phyloP scores from a whole-genome alignment of 1,140 invertebrate species.

The Homarus americanus region DNA sequence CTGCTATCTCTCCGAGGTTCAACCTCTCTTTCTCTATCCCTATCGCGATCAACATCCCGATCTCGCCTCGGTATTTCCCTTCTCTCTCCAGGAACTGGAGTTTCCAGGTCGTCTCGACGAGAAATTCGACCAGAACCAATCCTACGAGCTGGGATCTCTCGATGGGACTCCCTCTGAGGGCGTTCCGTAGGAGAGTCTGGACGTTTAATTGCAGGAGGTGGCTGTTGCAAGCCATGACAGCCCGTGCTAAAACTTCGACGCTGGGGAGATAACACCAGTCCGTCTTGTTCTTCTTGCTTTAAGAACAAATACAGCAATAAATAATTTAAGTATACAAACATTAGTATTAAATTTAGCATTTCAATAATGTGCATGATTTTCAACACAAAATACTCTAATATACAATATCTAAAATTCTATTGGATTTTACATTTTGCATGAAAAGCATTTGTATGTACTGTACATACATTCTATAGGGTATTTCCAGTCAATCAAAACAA shows the following conservation, averaged over 20 bases:
- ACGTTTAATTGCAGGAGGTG: conserved; percentile 49
- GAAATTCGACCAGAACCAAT: conserved; percentile 72
- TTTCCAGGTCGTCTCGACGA: conserved; percentile 67
- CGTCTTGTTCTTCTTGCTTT: conserved; percentile 86
- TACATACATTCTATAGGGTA: too few species aligned
- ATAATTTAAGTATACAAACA: too few species aligned
- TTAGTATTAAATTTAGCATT: too few species aligned
- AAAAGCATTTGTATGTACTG: too few species aligned
- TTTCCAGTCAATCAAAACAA: too few species aligned
- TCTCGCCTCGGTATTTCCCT: conserved; percentile 52
- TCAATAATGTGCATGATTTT: too few species aligned
- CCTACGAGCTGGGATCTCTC: conserved; percentile 61
- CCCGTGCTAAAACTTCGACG: conserved; percentile 90
- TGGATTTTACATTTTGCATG: too few species aligned
- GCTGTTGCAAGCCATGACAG: conserved; percentile 81
- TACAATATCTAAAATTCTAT: too few species aligned
- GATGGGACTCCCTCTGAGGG: conserved; percentile 55
- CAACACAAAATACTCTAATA: too few species aligned
- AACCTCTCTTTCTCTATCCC: conserved; percentile 42
- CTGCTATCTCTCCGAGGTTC: conserved; percentile 54
- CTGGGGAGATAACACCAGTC: conserved; percentile 91
- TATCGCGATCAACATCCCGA: conserved; percentile 51
- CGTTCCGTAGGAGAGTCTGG: conserved; percentile 69
- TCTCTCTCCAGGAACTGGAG: conserved; percentile 52
- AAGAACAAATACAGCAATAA: conserved; percentile 1